Evolutionary conservation across 1,140 invertebrate genomes (phyloP).

Genomic region (Calephelis nemesis): DNA sequence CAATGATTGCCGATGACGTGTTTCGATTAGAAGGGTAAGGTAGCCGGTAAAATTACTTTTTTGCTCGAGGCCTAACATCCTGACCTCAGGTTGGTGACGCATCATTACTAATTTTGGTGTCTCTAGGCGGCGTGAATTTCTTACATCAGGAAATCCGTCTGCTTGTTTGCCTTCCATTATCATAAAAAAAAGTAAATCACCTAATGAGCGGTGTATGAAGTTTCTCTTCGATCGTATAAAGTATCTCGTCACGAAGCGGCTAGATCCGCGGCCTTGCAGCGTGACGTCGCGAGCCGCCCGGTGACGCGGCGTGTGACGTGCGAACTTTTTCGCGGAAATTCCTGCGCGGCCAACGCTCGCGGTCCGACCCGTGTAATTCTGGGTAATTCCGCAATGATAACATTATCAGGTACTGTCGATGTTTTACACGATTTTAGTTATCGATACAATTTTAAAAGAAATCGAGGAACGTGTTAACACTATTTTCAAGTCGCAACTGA

Average conservation of each 20-base stretch:
- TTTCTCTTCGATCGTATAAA: neutral
- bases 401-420: neutral
- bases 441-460: neutral
- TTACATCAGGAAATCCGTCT: no score
- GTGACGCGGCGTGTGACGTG: slow-evolving; percentile 66
- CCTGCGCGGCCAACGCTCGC: slow-evolving; percentile 59
- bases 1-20: no score
- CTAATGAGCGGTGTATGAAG: neutral
- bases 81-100: no score
- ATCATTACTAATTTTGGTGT: no score
- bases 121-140: no score
- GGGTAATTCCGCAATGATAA: slow-evolving; percentile 13
- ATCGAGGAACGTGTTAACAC: no score
- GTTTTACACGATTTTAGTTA: neutral
- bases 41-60: no score
- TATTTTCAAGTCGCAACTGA: no score
- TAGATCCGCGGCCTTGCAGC: slow-evolving; percentile 51
- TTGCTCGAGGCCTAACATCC: no score
- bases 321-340: slow-evolving; percentile 74
- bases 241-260: slow-evolving; percentile 5
- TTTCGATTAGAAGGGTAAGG: no score
- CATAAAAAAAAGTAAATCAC: neutral
- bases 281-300: slow-evolving; percentile 50
- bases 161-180: no score
- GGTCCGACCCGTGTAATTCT: slow-evolving; percentile 19